These are phyloP conservation scores for Tetranychus cinnabarinus DNA, from an alignment of 1,140 invertebrate species.

Conservation along the genomic window DNA sequence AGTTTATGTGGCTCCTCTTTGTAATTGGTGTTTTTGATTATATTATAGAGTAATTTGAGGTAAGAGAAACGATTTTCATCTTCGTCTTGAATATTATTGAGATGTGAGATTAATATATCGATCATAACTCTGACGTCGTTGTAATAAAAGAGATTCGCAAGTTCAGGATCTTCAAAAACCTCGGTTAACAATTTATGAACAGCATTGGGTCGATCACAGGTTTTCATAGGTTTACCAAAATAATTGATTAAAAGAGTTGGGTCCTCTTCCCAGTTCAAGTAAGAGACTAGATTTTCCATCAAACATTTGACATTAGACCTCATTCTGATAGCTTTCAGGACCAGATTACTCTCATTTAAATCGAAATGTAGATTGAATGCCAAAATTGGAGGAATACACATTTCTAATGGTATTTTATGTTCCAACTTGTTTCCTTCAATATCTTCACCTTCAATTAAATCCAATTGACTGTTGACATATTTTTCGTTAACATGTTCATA, in stretches of 20 bases:
- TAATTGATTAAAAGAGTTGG: conserved; percentile 1
- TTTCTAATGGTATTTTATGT: conserved; percentile 5
- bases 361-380: conserved; percentile 68
- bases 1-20: conserved; percentile 8
- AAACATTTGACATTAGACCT: conserved; percentile 50
- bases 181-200: conserved; percentile 66
- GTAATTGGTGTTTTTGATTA: conserved; percentile 4
- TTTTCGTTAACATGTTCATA: conserved; percentile 38
- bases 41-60: neutral
- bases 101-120: conserved; percentile 64
- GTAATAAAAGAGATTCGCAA: conserved; percentile 64
- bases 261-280: conserved; percentile 55
- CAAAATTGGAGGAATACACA: conserved; percentile 26
- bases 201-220: conserved; percentile 42
- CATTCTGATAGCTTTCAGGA: conserved; percentile 44
- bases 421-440: conserved; percentile 9
- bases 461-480: conserved; percentile 50
- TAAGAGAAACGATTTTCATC: conserved; percentile 36
- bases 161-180: conserved; percentile 44
- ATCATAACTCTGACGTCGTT: conserved; percentile 77
- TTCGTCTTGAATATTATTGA: conserved; percentile 63
- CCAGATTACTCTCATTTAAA: conserved; percentile 36
- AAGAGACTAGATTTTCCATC: conserved; percentile 59
- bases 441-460: conserved; percentile 41
- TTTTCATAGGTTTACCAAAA: conserved; percentile 27